Conservation (phyloP, 2,888 invertebrate genomes). For the Rotaria sp. region DNA sequence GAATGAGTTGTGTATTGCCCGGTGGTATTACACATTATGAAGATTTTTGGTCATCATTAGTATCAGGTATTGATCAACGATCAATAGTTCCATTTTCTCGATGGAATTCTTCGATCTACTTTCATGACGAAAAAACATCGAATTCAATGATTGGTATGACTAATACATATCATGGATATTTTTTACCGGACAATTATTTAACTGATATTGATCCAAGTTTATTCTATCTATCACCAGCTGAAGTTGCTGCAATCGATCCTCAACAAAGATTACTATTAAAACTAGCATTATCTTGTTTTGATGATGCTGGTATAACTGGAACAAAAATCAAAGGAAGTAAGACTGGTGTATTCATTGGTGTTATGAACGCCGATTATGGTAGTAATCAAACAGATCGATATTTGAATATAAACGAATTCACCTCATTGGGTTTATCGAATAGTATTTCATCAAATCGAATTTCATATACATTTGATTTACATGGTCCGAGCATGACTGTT, state of each 20-base stretch:
- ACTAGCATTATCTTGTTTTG: constrained; percentile 42
- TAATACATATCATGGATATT: constrained; percentile 7
- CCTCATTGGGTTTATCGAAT: constrained; percentile 43
- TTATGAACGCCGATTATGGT: background rate
- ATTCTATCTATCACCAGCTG: constrained; percentile 42
- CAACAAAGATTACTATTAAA: constrained; percentile 42
- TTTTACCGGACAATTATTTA: background rate
- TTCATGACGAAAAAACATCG: background rate
- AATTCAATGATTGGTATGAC: background rate
- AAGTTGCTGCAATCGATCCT: constrained; percentile 42
- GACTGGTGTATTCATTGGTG: constrained; percentile 41
- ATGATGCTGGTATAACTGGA: constrained; percentile 42
- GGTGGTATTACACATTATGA: background rate
- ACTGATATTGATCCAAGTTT: constrained; percentile 34
- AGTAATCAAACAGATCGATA: constrained; percentile 23
- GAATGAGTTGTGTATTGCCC: background rate
- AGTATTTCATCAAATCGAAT: constrained; percentile 41
- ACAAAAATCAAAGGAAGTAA: constrained; percentile 40
- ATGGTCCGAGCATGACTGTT: constrained; percentile 48
- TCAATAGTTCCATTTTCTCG: background rate
- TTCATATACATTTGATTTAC: constrained; percentile 43
- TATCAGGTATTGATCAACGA: background rate
- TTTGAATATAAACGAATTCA: constrained; percentile 38
- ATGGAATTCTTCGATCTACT: constrained; percentile 10
- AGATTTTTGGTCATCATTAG: constrained; percentile 14